Conservation (phyloP, 2,888 invertebrate genomes). For the Zygaena filipendulae region DNA sequence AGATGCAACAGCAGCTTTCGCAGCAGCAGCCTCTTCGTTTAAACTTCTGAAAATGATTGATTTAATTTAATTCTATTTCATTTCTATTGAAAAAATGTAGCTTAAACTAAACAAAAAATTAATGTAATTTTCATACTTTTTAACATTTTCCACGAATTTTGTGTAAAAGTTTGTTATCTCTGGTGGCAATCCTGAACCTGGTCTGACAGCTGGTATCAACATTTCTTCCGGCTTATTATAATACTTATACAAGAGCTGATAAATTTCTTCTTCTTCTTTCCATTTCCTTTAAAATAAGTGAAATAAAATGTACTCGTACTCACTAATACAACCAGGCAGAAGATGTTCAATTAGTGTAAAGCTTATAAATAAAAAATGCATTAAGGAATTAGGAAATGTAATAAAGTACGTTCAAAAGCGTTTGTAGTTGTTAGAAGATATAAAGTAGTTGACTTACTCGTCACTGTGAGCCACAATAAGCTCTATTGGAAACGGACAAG, state of each 20-base stretch:
- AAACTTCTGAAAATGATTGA: slow-evolving; percentile 31
- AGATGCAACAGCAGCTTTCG: slow-evolving; percentile 21
- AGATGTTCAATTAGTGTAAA: too few species aligned
- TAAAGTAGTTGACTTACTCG: slow-evolving; percentile 43
- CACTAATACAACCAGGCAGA: neutral
- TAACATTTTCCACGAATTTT: slow-evolving; percentile 31
- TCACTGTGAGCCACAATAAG: slow-evolving; percentile 76
- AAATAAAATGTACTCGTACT: slow-evolving; percentile 1
- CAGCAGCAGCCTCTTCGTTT: slow-evolving; percentile 30
- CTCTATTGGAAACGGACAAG: slow-evolving; percentile 73
- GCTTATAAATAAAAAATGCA: too few species aligned
- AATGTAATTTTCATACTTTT: slow-evolving; percentile 35
- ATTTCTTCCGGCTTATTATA: slow-evolving; percentile 55
- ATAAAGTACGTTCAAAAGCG: neutral
- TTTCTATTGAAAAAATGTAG: too few species aligned
- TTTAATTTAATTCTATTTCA: too few species aligned
- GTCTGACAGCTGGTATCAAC: slow-evolving; percentile 40
- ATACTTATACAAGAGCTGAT: slow-evolving; percentile 42
- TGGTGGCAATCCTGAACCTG: slow-evolving; percentile 36
- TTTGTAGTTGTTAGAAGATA: neutral
- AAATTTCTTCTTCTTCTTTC: slow-evolving; percentile 50
- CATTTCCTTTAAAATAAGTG: slow-evolving; percentile 31
- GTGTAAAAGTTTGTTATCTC: slow-evolving; percentile 36
- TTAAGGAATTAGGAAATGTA: too few species aligned
- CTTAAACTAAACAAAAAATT: too few species aligned